A percentile compares a stretch with the other conserved stretches of the same genome.
Conservation (phyloP, 2,888 invertebrate species). For the Rhabditoides inermis region DNA sequence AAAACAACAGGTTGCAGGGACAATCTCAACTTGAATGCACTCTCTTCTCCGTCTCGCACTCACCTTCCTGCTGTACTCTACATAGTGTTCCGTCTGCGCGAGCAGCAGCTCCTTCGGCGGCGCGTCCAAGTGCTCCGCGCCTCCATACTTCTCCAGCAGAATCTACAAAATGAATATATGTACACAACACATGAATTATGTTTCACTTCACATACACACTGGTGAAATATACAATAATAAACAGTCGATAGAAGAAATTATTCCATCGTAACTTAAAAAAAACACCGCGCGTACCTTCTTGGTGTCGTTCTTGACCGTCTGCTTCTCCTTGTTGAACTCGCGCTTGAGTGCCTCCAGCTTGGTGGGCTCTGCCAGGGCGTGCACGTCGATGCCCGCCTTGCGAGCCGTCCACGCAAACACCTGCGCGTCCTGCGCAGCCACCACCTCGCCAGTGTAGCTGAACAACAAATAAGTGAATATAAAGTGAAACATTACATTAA, state of each 20-base stretch:
- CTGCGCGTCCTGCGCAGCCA: constrained; percentile 79
- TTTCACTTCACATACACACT: neutral
- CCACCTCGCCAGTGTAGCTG: constrained; percentile 85
- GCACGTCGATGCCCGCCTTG: constrained; percentile 74
- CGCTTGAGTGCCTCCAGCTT: constrained; percentile 82
- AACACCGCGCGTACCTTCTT: constrained; percentile 63
- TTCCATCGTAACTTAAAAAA: neutral
- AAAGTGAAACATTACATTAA: no score
- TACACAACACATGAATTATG: no score
- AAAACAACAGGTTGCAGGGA: neutral
- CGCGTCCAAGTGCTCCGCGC: constrained; percentile 73
- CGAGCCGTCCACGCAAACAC: constrained; percentile 52
- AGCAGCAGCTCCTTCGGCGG: constrained; percentile 80
- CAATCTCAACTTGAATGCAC: neutral
- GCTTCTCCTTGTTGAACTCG: constrained; percentile 80
- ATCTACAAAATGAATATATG: constrained; percentile 59
- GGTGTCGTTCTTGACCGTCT: constrained; percentile 77
- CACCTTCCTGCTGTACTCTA: constrained; percentile 78
- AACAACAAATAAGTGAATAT: no score
- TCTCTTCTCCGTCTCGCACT: neutral
- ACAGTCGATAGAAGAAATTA: neutral
- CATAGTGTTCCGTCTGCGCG: constrained; percentile 89
- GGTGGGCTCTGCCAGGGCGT: constrained; percentile 91
- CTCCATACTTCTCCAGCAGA: constrained; percentile 85
- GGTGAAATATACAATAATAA: neutral